A percentile compares a stretch with the other conserved stretches of the same genome.
These are phyloP conservation scores for Sylvia borin DNA, from an alignment of 2,797 vertebrate genomes.

Conservation along the genomic window DNA sequence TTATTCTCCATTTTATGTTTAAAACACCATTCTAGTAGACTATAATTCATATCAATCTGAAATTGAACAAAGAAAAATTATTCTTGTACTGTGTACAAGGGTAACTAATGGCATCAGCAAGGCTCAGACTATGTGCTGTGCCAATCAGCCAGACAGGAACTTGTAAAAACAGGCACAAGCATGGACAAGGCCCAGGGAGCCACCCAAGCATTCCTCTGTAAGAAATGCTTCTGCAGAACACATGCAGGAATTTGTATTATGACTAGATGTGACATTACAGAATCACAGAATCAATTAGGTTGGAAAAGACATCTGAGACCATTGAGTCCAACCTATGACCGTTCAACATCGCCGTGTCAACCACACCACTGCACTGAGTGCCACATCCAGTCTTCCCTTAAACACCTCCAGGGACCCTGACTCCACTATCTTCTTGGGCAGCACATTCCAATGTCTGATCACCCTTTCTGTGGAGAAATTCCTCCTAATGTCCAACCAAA, in stretches of 20 bases:
- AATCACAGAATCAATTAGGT: background rate
- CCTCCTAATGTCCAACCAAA: background rate
- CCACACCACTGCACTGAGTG: background rate
- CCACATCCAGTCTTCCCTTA: rapidly evolving
- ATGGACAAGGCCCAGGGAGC: background rate
- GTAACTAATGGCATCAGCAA: background rate
- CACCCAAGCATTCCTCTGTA: background rate
- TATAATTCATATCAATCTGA: background rate
- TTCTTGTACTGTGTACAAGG: background rate
- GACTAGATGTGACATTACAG: background rate
- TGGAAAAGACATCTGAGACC: background rate
- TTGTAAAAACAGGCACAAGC: background rate
- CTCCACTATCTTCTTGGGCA: background rate
- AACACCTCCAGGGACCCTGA: background rate
- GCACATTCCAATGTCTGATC: background rate
- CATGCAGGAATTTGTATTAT: background rate
- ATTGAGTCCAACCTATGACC: background rate
- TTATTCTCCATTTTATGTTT: background rate
- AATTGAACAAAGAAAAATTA: background rate
- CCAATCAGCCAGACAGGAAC: rapidly evolving
- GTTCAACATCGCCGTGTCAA: background rate
- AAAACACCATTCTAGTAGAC: background rate
- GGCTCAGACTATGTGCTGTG: background rate
- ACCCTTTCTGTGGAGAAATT: background rate
- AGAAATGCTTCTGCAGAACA: background rate